A percentile compares a stretch with the other conserved stretches of the same genome.
Evolutionary conservation across 2,888 invertebrate species (phyloP).

Genomic region (Amphiduros pacificus): DNA sequence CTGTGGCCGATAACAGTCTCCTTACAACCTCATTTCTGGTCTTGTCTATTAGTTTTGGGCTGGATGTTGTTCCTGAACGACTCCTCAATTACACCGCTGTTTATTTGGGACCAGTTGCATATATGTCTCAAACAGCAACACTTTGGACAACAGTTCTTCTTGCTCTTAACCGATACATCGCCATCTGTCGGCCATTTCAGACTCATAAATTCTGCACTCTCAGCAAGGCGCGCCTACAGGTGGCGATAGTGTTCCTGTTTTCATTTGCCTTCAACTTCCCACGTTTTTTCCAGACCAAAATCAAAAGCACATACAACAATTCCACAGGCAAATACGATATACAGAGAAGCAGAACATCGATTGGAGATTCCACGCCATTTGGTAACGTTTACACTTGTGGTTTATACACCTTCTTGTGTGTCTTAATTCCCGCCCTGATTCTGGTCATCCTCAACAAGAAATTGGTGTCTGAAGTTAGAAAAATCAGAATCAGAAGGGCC

Average conservation of each 20-base stretch:
- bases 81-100: constrained; percentile 8
- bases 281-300: constrained; percentile 23
- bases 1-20: constrained; percentile 26
- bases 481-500: not conserved
- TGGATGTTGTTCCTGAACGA: not conserved
- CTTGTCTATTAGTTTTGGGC: constrained; percentile 23
- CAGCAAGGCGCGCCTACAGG: constrained; percentile 23
- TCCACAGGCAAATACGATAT: no score
- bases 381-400: constrained; percentile 4
- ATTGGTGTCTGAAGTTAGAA: not conserved
- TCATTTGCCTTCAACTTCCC: constrained; percentile 25
- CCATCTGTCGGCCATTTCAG: constrained; percentile 28
- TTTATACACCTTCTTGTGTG: not conserved
- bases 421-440: not conserved
- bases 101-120: constrained; percentile 25
- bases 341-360: not conserved
- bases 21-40: constrained; percentile 23
- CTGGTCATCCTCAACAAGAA: not conserved
- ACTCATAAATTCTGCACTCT: constrained; percentile 16
- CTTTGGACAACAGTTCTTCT: constrained; percentile 31
- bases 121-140: constrained; percentile 22
- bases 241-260: constrained; percentile 18
- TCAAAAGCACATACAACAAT: not conserved
- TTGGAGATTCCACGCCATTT: not conserved
- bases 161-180: constrained; percentile 31